These are phyloP conservation scores for Propithecus coquereli DNA, from an alignment of 2,113 vertebrate genomes.

Conservation along the genomic window DNA sequence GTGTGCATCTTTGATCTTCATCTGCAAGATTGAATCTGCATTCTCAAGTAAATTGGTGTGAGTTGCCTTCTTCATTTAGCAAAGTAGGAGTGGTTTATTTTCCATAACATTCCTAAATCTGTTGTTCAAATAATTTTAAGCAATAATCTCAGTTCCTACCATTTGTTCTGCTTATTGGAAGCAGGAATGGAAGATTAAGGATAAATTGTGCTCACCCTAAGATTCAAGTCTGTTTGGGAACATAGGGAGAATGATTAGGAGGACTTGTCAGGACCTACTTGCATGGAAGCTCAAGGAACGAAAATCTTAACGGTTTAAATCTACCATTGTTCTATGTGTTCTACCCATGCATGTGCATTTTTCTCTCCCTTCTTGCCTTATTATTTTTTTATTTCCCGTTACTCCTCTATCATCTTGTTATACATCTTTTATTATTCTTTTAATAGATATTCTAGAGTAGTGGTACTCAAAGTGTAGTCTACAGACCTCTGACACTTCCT, in stretches of 20 bases:
- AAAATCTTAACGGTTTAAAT: background rate
- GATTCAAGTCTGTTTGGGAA: background rate
- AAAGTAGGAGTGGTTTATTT: slow-evolving; percentile 27
- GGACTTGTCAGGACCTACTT: background rate
- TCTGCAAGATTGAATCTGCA: background rate
- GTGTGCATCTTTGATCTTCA: background rate
- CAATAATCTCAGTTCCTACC: background rate
- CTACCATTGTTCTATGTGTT: background rate
- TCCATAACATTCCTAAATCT: background rate
- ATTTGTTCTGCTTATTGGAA: slow-evolving; percentile 41
- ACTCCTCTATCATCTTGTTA: background rate
- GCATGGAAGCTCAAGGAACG: background rate
- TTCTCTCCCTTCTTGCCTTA: background rate
- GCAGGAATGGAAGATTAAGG: background rate
- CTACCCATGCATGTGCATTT: background rate
- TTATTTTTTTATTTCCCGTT: background rate
- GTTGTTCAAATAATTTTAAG: background rate
- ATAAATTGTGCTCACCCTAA: background rate
- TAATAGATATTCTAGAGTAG: background rate
- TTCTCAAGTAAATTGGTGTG: slow-evolving; percentile 25
- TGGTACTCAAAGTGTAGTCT: background rate
- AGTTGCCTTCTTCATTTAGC: background rate
- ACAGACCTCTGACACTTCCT: background rate
- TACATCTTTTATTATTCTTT: background rate
- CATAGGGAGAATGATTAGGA: background rate